Conservation (phyloP, 2,113 vertebrate species). For the Lampris megalopsis region DNA sequence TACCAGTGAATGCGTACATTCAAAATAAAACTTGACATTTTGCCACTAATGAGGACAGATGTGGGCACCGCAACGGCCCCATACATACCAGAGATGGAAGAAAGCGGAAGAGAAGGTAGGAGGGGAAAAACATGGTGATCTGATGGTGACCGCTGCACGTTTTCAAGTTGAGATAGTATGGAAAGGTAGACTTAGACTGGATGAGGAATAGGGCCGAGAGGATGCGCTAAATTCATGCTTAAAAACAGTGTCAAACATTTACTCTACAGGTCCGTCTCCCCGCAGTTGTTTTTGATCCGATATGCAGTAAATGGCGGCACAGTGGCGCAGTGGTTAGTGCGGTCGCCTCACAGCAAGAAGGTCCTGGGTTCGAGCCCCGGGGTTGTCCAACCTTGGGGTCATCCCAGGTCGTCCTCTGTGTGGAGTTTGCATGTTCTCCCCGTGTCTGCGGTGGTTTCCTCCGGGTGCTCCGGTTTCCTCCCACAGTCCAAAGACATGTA, state of each 20-base stretch:
- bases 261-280: neutral
- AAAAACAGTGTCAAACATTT: neutral
- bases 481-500: no score
- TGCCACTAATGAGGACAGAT: constrained; percentile 69
- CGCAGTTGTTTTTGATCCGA: neutral
- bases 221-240: constrained; percentile 48
- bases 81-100: constrained; percentile 36
- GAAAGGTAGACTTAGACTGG: constrained; percentile 31
- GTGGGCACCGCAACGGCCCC: constrained; percentile 23
- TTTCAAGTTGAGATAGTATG: constrained; percentile 32
- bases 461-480: no score
- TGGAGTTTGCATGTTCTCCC: no score
- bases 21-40: constrained; percentile 66
- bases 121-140: constrained; percentile 29
- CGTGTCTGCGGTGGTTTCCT: no score
- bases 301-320: neutral
- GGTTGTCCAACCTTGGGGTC: no score
- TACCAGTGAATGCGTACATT: constrained; percentile 44
- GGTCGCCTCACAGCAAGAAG: no score
- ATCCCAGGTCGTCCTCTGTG: no score
- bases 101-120: constrained; percentile 30
- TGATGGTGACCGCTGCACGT: constrained; percentile 41
- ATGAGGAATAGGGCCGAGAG: constrained; percentile 44
- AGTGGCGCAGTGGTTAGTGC: no score
- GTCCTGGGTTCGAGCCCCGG: no score